These are phyloP conservation scores for Mormyrus proboscirostris DNA, from an alignment of 2,797 vertebrate species.

Conservation along the genomic window DNA sequence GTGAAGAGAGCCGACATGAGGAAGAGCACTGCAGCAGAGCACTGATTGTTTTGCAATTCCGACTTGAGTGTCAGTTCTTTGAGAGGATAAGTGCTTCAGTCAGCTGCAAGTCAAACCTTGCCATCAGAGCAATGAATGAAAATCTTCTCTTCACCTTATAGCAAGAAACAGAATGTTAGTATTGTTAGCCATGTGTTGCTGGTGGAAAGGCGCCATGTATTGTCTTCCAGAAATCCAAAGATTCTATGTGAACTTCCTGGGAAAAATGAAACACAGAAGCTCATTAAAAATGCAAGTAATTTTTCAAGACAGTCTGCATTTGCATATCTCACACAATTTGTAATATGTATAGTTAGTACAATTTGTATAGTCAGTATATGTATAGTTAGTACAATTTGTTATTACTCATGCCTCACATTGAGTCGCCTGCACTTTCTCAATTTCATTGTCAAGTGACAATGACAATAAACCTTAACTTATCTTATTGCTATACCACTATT, in stretches of 20 bases:
- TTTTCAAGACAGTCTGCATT: no score
- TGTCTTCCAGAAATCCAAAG: no score
- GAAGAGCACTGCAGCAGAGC: not conserved
- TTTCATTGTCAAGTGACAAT: no score
- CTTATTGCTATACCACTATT: not conserved
- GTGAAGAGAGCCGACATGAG: not conserved
- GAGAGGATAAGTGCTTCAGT: not conserved
- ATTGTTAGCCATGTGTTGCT: not conserved
- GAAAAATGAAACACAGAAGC: no score
- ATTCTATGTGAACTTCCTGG: no score
- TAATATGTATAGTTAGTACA: no score
- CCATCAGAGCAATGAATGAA: not conserved
- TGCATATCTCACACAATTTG: not conserved
- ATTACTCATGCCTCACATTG: no score
- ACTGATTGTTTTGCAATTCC: not conserved
- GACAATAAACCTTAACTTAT: no score
- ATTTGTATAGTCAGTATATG: no score
- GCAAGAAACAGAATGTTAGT: not conserved
- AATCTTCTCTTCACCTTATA: not conserved
- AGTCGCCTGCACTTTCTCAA: no score
- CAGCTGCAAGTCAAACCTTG: not conserved
- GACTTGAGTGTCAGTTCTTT: not conserved
- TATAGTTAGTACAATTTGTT: no score
- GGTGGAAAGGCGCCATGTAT: not conserved
- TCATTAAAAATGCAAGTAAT: no score